A percentile compares a stretch with the other conserved stretches of the same genome.
Conservation (phyloP, 1,140 invertebrate genomes). For the Drosophila repletoides region DNA sequence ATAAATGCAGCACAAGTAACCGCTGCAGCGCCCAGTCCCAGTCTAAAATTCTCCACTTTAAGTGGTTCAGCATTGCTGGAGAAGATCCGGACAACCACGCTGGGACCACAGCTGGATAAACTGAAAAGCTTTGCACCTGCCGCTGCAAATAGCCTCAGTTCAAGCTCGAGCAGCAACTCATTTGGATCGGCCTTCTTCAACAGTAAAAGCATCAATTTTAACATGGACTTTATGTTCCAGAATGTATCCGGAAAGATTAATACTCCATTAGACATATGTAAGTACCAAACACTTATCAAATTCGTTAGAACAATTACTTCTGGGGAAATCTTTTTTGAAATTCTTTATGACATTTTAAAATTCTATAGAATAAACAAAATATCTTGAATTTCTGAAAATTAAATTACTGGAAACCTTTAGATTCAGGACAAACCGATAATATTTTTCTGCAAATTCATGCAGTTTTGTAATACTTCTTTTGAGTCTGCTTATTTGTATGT, state of each 20-base stretch:
- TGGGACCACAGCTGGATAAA: conserved; percentile 56
- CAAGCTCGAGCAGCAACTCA: conserved; percentile 36
- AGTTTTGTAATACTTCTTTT: no score
- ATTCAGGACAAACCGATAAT: no score
- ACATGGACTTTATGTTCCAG: conserved; percentile 43
- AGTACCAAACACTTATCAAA: conserved; percentile 20
- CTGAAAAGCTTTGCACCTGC: conserved; percentile 50
- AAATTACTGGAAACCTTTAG: no score
- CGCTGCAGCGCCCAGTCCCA: conserved; percentile 53
- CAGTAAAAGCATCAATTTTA: conserved; percentile 39
- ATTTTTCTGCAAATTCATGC: no score
- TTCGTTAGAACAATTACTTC: no score
- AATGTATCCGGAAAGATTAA: conserved; percentile 64
- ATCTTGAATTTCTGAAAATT: no score
- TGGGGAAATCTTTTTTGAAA: no score
- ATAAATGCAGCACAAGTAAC: conserved; percentile 61
- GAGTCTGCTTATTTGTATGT: no score
- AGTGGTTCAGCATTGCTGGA: conserved; percentile 58
- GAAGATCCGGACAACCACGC: conserved; percentile 51
- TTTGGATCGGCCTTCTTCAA: conserved; percentile 44
- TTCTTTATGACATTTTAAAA: no score
- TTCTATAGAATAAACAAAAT: no score
- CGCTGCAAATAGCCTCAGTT: conserved; percentile 55
- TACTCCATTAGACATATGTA: conserved; percentile 59
- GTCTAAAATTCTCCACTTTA: conserved; percentile 61